These are phyloP conservation scores for Campoplex capitator DNA, from an alignment of 2,888 invertebrate genomes.

Conservation along the genomic window DNA sequence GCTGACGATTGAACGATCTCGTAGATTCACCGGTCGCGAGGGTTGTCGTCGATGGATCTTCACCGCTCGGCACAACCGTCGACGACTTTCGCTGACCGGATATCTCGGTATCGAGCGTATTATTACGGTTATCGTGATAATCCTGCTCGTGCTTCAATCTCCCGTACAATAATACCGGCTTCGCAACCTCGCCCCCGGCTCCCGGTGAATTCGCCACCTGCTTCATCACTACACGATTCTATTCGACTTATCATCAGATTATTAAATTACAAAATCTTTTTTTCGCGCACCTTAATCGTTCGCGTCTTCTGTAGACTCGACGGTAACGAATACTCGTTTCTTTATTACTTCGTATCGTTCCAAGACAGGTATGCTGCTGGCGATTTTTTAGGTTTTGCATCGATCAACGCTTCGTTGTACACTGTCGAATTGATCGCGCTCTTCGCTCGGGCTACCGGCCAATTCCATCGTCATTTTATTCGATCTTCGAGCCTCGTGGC, in stretches of 20 bases:
- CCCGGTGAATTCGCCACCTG: conserved; percentile 69
- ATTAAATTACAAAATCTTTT: background rate
- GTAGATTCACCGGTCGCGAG: conserved; percentile 18
- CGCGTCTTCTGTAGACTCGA: background rate
- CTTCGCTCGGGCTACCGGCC: conserved; percentile 70
- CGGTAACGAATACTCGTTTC: background rate
- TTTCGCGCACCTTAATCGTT: background rate
- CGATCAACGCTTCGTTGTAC: conserved; percentile 70
- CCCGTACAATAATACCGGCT: conserved; percentile 69
- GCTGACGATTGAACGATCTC: conserved; percentile 25
- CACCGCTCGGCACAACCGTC: conserved; percentile 11
- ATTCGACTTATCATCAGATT: conserved; percentile 66
- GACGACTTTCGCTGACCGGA: background rate
- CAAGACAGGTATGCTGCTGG: background rate
- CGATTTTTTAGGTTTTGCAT: conserved; percentile 71
- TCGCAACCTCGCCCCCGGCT: conserved; percentile 69
- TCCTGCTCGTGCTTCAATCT: conserved; percentile 64
- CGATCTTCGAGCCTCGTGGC: background rate
- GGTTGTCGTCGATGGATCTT: conserved; percentile 3
- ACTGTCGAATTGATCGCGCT: conserved; percentile 75
- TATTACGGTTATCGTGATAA: conserved; percentile 51
- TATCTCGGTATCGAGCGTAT: conserved; percentile 53
- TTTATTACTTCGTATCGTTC: background rate
- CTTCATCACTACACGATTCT: conserved; percentile 71
- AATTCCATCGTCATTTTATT: conserved; percentile 63